Conservation (phyloP, 2,113 vertebrate genomes). For the Emberiza fucata region DNA sequence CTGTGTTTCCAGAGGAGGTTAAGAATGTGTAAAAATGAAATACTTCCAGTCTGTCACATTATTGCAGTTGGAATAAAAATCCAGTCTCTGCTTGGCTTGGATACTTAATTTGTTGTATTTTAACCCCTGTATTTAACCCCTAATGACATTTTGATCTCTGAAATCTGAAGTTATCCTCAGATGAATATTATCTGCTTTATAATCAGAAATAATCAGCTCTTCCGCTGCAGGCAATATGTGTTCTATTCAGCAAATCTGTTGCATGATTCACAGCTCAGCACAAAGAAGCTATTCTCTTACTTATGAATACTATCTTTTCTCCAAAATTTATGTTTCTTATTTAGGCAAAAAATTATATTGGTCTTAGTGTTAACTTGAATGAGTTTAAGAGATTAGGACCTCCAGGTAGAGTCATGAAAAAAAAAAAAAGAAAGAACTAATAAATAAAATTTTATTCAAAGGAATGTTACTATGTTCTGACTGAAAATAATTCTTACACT, state of each 20-base stretch:
- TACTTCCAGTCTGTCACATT: background rate
- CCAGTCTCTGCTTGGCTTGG: background rate
- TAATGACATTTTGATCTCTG: constrained; percentile 8
- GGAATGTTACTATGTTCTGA: background rate
- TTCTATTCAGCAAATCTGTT: background rate
- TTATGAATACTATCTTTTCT: background rate
- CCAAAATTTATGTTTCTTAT: background rate
- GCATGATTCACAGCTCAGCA: background rate
- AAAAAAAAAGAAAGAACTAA: background rate
- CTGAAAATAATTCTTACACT: background rate
- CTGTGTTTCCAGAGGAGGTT: background rate
- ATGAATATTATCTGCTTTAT: constrained; percentile 8
- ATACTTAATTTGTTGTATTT: background rate
- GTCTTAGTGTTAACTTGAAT: background rate
- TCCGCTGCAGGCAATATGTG: background rate
- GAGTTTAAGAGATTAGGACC: background rate
- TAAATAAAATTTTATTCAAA: background rate
- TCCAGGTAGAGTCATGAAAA: background rate
- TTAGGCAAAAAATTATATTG: background rate
- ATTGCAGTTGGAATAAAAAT: background rate
- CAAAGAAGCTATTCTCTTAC: background rate
- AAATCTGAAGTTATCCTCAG: background rate
- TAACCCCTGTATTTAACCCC: background rate
- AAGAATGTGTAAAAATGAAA: background rate
- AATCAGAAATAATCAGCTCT: background rate